phyloP scores from a whole-genome alignment of 2,113 vertebrate species.

The Bubalus kerabau region DNA sequence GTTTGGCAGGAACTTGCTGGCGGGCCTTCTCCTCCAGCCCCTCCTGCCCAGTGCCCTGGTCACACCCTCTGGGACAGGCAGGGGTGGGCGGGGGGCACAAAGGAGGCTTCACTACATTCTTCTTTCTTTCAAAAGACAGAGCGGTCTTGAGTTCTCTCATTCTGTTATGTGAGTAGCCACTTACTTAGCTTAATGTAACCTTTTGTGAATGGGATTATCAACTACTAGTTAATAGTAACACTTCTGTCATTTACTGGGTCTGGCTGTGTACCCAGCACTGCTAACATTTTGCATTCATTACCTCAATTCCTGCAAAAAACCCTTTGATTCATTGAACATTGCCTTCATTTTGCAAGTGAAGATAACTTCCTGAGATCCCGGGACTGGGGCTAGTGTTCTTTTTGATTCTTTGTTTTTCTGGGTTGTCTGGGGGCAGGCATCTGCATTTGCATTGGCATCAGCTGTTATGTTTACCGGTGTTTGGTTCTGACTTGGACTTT shows the following conservation, averaged over 20 bases:
- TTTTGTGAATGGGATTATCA: background rate
- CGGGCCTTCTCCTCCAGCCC: background rate
- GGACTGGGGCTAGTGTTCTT: background rate
- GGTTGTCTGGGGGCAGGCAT: background rate
- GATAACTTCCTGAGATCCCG: background rate
- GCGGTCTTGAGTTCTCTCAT: background rate
- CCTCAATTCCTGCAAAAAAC: background rate
- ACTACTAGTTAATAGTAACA: background rate
- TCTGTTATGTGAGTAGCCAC: background rate
- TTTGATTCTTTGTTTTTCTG: background rate
- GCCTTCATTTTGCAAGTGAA: background rate
- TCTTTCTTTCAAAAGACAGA: background rate
- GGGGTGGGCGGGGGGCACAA: background rate
- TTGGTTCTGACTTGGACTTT: background rate
- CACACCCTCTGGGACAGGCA: background rate
- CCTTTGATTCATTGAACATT: background rate
- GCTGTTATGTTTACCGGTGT: background rate
- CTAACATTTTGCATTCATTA: background rate
- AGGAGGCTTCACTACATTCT: background rate
- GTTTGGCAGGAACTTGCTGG: background rate
- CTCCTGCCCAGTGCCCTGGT: background rate
- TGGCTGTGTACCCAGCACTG: background rate
- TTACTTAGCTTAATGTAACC: background rate
- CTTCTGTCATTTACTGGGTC: background rate
- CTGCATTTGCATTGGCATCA: background rate